phyloP scores from a whole-genome alignment of 2,113 vertebrate species.

The Aleadryas rufinucha region DNA sequence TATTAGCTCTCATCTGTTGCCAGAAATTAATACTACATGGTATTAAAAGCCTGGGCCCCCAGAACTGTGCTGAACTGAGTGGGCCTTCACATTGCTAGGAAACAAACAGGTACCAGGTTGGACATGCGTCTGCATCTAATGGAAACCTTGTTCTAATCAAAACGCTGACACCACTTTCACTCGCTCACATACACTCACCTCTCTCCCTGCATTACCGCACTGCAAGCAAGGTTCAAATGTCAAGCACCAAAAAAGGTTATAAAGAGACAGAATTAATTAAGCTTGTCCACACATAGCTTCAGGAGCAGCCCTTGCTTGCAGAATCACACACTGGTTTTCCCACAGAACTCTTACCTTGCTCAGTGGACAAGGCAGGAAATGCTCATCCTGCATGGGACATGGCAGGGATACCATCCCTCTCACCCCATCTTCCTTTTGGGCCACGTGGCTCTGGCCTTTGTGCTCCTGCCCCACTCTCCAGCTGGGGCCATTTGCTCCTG shows the following conservation, averaged over 20 bases:
- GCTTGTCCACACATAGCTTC: not conserved
- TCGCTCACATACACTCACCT: not conserved
- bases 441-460: not conserved
- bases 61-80: slow-evolving; percentile 8
- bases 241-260: not conserved
- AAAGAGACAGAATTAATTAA: not conserved
- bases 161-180: not conserved
- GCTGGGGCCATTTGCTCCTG: not conserved
- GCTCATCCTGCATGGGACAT: fast-evolving
- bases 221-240: not conserved
- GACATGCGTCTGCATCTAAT: not conserved
- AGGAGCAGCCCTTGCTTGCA: not conserved
- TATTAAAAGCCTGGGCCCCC: slow-evolving; percentile 29
- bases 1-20: slow-evolving; percentile 60
- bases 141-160: slow-evolving; percentile 5
- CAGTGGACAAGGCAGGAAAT: fast-evolving
- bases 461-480: not conserved
- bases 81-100: not conserved
- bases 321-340: not conserved
- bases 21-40: slow-evolving; percentile 52
- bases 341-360: not conserved
- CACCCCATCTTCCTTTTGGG: not conserved
- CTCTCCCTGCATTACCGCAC: fast-evolving
- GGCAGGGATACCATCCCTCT: not conserved
- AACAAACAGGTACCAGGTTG: not conserved